phyloP scores from a whole-genome alignment of 2,888 invertebrate species.

The Tetragnatha montana region DNA sequence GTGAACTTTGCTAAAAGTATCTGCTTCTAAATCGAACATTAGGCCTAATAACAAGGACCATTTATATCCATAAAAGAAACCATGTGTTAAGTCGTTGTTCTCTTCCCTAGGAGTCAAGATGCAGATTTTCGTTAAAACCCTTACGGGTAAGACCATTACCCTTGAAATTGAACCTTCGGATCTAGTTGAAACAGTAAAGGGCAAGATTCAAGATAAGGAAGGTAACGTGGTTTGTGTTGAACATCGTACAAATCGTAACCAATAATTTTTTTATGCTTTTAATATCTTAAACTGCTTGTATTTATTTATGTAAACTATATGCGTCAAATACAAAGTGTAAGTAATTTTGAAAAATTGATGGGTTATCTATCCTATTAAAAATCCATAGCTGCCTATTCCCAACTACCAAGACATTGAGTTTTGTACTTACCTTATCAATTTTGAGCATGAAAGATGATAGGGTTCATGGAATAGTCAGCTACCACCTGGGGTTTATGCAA shows the following conservation, averaged over 20 bases:
- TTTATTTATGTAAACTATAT: too few species aligned
- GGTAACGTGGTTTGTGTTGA: conserved; percentile 76
- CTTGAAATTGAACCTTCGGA: conserved; percentile 94
- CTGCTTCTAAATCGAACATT: background rate
- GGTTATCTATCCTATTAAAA: too few species aligned
- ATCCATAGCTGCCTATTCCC: too few species aligned
- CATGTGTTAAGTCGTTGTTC: background rate
- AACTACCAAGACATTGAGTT: too few species aligned
- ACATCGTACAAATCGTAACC: too few species aligned
- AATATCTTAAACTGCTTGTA: background rate
- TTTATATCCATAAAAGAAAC: background rate
- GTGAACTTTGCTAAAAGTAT: background rate
- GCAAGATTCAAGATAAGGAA: conserved; percentile 93
- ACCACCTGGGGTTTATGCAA: too few species aligned
- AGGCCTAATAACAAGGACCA: conserved; percentile 12
- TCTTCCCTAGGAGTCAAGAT: conserved; percentile 77
- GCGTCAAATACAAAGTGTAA: too few species aligned
- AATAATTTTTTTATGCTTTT: background rate
- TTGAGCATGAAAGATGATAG: too few species aligned
- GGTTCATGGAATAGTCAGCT: too few species aligned
- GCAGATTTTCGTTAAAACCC: conserved; percentile 98
- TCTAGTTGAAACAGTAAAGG: conserved; percentile 96
- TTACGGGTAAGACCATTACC: conserved; percentile 96
- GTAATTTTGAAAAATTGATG: too few species aligned
- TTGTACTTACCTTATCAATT: too few species aligned